These are phyloP conservation scores for Muscicapa striata DNA, from an alignment of 2,797 vertebrate species.

Conservation along the genomic window DNA sequence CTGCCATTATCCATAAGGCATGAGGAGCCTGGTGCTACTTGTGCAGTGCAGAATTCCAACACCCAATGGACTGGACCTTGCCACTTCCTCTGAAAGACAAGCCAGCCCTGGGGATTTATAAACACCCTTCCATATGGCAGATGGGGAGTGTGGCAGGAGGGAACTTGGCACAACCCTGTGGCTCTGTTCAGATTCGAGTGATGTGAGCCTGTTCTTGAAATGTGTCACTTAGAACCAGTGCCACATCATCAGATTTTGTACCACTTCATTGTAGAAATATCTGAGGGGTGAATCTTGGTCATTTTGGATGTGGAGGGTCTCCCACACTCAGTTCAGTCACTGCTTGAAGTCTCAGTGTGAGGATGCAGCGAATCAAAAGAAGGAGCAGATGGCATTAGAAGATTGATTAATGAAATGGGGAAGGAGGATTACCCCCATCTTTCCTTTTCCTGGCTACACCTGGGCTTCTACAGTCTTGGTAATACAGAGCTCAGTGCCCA, in stretches of 20 bases:
- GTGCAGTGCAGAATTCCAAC: not conserved
- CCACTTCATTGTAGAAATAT: not conserved
- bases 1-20: not conserved
- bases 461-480: not conserved
- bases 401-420: not conserved
- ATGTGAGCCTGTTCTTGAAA: not conserved
- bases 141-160: not conserved
- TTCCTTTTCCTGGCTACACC: not conserved
- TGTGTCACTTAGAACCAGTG: not conserved
- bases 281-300: not conserved
- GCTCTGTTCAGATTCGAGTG: not conserved
- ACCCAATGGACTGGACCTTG: not conserved
- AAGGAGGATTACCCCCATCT: not conserved
- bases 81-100: not conserved
- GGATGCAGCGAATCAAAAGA: not conserved
- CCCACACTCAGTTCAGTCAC: not conserved
- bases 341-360: not conserved
- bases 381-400: not conserved
- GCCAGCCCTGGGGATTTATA: not conserved
- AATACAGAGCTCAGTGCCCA: not conserved
- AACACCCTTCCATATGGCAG: not conserved
- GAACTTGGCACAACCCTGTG: not conserved
- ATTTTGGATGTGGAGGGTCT: not conserved
- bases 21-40: not conserved
- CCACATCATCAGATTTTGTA: fast-evolving